Percentiles rank a stretch among this genome's conserved stretches.
Evolutionary conservation across 2,113 vertebrate species (phyloP).

Genomic region (Onychostruthus taczanowskii): DNA sequence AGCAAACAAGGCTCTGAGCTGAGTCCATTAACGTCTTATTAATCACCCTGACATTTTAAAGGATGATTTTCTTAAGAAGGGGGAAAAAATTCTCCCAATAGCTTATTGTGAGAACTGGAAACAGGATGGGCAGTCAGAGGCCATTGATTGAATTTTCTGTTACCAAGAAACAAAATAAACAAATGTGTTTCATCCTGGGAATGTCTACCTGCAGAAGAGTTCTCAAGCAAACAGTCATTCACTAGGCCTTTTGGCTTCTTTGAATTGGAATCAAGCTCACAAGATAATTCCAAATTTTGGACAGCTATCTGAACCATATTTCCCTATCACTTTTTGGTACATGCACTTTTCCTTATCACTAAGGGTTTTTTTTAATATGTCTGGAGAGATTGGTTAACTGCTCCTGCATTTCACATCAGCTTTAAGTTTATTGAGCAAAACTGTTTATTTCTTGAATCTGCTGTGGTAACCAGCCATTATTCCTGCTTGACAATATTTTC

Average conservation of each 20-base stretch:
- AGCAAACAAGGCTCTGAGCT: neutral
- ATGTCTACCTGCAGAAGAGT: neutral
- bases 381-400: neutral
- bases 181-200: neutral
- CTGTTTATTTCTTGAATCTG: neutral
- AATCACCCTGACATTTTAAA: conserved; percentile 34
- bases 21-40: conserved; percentile 25
- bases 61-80: neutral
- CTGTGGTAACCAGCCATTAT: neutral
- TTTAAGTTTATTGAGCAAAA: neutral
- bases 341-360: neutral
- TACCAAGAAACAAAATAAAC: conserved; percentile 32
- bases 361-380: neutral
- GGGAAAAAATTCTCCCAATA: neutral
- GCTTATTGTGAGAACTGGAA: neutral
- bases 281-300: neutral
- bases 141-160: neutral
- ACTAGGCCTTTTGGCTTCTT: neutral
- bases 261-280: neutral
- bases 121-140: neutral
- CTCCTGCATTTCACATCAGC: neutral
- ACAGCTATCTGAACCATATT: neutral
- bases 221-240: neutral
- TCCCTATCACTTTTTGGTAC: neutral
- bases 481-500: neutral